Conservation (phyloP, 2,797 vertebrate species). For the Ambastaia sidthimunki region DNA sequence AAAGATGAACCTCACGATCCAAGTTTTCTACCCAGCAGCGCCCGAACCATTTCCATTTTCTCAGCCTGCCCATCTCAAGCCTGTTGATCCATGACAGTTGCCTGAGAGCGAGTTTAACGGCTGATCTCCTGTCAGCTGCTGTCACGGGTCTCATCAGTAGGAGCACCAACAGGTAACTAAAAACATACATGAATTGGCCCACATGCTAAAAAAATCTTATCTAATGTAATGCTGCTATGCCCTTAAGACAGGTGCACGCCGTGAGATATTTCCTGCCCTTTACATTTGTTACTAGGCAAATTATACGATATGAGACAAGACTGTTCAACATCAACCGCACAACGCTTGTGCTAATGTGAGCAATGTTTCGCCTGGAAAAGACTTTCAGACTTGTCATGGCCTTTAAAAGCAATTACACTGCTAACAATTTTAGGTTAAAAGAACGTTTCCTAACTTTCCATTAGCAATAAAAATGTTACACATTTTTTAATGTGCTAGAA, state of each 20-base stretch:
- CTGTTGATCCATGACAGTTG: constrained; percentile 58
- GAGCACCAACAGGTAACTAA: constrained; percentile 4
- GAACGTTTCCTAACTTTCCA: too few species aligned
- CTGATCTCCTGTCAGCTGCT: constrained; percentile 54
- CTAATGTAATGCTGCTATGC: not conserved
- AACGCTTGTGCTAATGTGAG: too few species aligned
- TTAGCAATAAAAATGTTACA: too few species aligned
- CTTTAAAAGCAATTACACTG: not conserved
- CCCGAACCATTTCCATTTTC: constrained; percentile 28
- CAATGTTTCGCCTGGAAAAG: too few species aligned
- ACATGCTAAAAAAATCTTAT: not conserved
- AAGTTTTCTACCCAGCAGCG: constrained; percentile 47
- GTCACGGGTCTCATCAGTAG: constrained; percentile 37
- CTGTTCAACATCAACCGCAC: not conserved
- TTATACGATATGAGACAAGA: not conserved
- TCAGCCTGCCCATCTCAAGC: constrained; percentile 51
- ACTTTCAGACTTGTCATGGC: not conserved
- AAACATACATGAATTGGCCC: not conserved
- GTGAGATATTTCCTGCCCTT: not conserved
- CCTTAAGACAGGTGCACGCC: not conserved
- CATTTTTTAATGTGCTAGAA: too few species aligned
- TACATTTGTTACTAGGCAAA: not conserved
- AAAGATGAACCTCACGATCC: constrained; percentile 51
- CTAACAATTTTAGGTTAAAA: too few species aligned
- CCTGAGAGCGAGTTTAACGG: constrained; percentile 36